Evolutionary conservation across 2,888 invertebrate genomes (phyloP), one percentile per base, ranked within the genome.

Genomic region (Hecatera dysodea): DNA sequence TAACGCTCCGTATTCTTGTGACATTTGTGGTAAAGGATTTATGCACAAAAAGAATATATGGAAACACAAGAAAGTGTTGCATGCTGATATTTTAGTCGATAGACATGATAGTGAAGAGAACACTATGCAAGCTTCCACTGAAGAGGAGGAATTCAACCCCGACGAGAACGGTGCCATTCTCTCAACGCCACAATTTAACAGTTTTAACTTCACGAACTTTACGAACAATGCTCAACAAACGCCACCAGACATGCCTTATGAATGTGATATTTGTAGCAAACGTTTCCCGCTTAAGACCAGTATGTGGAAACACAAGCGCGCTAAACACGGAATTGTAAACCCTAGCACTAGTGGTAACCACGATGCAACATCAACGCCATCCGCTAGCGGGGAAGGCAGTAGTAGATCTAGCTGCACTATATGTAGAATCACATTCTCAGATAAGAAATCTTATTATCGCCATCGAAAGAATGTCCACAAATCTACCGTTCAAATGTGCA

Each of bases 1-100:
- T 71, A 95, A 95, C 66, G 96, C 96, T 67, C 96, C 93, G 57
- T 97, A 96, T 81, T 96, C 96, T 52, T 97, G 97, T 87, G 97
- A 97, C 74, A 94, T 96, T 57, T 97, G 97, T 80, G 97, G 97
- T n/a, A 97, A 97, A 87, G 96, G 96, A 42, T 96, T 96, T 80
- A 95, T 96, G 93, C 96, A 96, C 77, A 96, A 96, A 90, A 96
- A 96, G 83, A 96, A 96, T 86, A 96, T 96, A 72, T 96, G 96
- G 96, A 96, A 96, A 84, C 96, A 96, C 79, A 96, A 96, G 86
- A 96, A 96, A 87, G 95, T 97, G 1, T 84, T 96, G 67, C 96
- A 96, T 73, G 95, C 96, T 7, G 96, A 96, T 79, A 88, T 96
- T 52, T 86, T 96, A 36, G 91, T 90, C 53, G 95, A 95, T 56